A percentile compares a stretch with the other conserved stretches of the same genome.
phyloP scores from a whole-genome alignment of 35 echinoderm and acorn worm genomes.

The Anneissia japonica region DNA sequence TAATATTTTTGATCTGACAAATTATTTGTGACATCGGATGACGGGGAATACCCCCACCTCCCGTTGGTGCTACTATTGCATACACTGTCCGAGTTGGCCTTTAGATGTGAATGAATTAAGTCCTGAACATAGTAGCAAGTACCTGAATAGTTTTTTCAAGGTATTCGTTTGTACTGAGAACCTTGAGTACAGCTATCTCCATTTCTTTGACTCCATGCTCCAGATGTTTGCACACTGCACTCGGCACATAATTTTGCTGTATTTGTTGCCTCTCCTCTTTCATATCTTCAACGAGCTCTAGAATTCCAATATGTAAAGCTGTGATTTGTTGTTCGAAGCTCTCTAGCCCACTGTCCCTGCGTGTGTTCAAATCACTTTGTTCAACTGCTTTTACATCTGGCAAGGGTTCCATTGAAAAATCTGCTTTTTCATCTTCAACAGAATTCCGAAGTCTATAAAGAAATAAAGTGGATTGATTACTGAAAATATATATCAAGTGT shows the following conservation, averaged over 20 bases:
- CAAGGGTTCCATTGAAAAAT: conserved; percentile 19
- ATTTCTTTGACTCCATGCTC: conserved; percentile 78
- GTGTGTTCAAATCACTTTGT: background rate
- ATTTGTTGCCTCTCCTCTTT: conserved; percentile 45
- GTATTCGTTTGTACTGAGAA: conserved; percentile 95
- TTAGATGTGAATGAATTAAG: too few species aligned
- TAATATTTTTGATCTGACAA: too few species aligned
- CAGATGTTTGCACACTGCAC: conserved; percentile 79
- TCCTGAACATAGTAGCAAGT: too few species aligned
- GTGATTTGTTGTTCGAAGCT: conserved; percentile 61
- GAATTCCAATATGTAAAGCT: conserved; percentile 64
- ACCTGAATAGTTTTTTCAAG: conserved; percentile 98
- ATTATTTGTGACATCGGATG: too few species aligned
- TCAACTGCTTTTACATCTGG: background rate
- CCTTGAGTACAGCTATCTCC: conserved; percentile 80
- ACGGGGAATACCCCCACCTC: too few species aligned
- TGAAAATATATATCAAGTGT: too few species aligned
- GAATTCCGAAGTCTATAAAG: conserved; percentile 45
- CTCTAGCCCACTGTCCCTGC: conserved; percentile 6
- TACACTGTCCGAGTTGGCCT: too few species aligned
- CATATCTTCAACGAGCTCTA: conserved; percentile 52
- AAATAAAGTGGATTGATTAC: background rate
- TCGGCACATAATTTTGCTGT: conserved; percentile 57
- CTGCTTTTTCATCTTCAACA: conserved; percentile 27
- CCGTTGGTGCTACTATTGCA: too few species aligned